These are phyloP conservation scores for Anguilla japonica DNA, from an alignment of 2,113 vertebrate genomes.

Conservation along the genomic window DNA sequence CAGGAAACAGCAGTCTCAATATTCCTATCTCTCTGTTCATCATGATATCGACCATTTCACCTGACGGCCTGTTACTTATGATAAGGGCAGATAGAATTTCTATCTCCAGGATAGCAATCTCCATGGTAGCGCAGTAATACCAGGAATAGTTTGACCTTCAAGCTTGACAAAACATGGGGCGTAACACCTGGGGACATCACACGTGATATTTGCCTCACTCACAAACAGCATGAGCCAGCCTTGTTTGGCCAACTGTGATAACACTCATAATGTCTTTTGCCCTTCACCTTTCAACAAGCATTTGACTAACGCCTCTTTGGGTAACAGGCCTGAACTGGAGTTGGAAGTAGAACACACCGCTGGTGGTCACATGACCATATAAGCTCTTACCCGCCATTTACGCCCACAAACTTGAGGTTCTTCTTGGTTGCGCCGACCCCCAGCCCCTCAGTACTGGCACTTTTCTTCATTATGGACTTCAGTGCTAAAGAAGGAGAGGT, in stretches of 20 bases:
- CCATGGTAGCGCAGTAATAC: not conserved
- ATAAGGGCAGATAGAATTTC: not conserved
- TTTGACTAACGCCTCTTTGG: not conserved
- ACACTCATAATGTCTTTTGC: not conserved
- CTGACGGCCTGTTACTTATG: not conserved
- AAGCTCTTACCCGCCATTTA: constrained; percentile 86
- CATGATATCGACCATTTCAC: not conserved
- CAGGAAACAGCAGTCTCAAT: not conserved
- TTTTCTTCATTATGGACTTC: constrained; percentile 85
- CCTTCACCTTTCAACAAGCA: not conserved
- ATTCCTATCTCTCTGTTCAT: not conserved
- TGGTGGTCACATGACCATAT: not conserved
- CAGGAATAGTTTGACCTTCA: not conserved
- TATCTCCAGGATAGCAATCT: not conserved
- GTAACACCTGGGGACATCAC: not conserved
- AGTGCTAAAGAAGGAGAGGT: constrained; percentile 68
- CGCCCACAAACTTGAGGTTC: constrained; percentile 83
- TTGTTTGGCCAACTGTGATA: not conserved
- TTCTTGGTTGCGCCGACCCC: constrained; percentile 75
- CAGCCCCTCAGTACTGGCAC: constrained; percentile 69
- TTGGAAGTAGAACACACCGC: not conserved
- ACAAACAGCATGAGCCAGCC: not conserved
- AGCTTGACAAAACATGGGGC: not conserved
- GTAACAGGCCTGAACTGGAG: not conserved
- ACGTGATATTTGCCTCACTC: not conserved